Evolutionary conservation across 30 jellyfish, hydroid and myxozoan genomes (phyloP), one percentile per base, ranked within the genome.

Genomic region (Aurelia sp.): DNA sequence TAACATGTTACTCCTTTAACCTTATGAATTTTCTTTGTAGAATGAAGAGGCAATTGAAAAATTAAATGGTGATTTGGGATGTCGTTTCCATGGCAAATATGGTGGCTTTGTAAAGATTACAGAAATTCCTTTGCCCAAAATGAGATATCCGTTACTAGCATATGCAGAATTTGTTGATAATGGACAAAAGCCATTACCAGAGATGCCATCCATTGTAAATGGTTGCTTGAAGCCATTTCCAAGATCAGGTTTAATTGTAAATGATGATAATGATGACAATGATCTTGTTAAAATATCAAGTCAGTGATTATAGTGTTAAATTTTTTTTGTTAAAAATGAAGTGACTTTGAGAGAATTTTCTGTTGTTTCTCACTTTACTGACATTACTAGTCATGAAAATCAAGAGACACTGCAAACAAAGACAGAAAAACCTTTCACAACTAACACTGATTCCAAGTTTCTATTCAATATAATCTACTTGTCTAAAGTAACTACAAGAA

Each of bases 91-190:
- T 31, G 97, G 96, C 6, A 68, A 22, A 48, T 90, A 90, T 66
- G 99, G 99, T 57, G 98, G 96, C 9, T 95, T 82, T 71, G 97
- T 90, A n/a, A 88, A 81, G 63, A 75, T 93, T 4, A 93, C 98
- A 52, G 82, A 47, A 18, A 67, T 93, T 48, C 97, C 97, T 33
- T 47, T 61, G 22, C 97, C 89, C 48, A 58, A 89, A 53, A 88
- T 55, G 64, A 72, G 44, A 17, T 84, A 48, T 41, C 97, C 97
- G 3, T 11, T 40, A 61, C 67, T 93, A 17, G 98, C 98, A 8
- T 93, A 72, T 74, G 97, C 86, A n/a, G 98, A 93, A 85, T 88
- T 48, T 80, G 92, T 80, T 20, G 96, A 72, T 19, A 88, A 84
- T 71, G 82, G 64, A 10, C 67, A 82, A 8, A 87, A 92, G 31